phyloP scores from a whole-genome alignment of 1,140 invertebrate genomes.

The Leguminivora glycinivorella region DNA sequence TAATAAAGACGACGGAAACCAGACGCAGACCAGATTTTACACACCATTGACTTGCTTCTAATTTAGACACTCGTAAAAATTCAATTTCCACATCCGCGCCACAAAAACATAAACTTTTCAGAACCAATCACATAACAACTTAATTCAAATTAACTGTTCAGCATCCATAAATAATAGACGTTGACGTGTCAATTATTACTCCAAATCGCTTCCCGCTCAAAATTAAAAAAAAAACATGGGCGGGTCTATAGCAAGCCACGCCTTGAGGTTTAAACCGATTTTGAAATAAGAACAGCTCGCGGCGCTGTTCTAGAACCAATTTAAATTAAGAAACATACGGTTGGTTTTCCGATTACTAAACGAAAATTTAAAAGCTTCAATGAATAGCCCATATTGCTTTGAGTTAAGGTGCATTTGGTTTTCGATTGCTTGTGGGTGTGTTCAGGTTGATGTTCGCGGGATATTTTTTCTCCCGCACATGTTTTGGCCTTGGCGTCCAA shows the following conservation, averaged over 20 bases:
- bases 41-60: slow-evolving; percentile 16
- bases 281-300: slow-evolving; percentile 33
- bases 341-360: not conserved
- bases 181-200: slow-evolving; percentile 73
- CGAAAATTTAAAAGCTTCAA: not conserved
- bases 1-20: not conserved
- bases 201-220: slow-evolving; percentile 60
- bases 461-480: slow-evolving; percentile 64
- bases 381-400: not conserved
- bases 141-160: slow-evolving; percentile 62
- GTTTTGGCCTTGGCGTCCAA: slow-evolving; percentile 47
- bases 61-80: slow-evolving; percentile 44
- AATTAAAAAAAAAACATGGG: slow-evolving; percentile 40
- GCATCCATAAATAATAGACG: slow-evolving; percentile 67
- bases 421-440: slow-evolving; percentile 46
- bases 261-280: slow-evolving; percentile 47
- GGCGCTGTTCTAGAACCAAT: not conserved
- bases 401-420: not conserved
- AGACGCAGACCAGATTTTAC: slow-evolving; percentile 7
- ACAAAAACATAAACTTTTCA: slow-evolving; percentile 64
- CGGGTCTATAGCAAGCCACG: slow-evolving; percentile 58
- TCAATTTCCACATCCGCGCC: slow-evolving; percentile 50
- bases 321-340: not conserved
- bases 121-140: slow-evolving; percentile 65
- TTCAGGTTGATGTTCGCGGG: slow-evolving; percentile 47